Base-by-base conservation (phyloP, 2,888 invertebrate species). In the Netelia melanura region DNA sequence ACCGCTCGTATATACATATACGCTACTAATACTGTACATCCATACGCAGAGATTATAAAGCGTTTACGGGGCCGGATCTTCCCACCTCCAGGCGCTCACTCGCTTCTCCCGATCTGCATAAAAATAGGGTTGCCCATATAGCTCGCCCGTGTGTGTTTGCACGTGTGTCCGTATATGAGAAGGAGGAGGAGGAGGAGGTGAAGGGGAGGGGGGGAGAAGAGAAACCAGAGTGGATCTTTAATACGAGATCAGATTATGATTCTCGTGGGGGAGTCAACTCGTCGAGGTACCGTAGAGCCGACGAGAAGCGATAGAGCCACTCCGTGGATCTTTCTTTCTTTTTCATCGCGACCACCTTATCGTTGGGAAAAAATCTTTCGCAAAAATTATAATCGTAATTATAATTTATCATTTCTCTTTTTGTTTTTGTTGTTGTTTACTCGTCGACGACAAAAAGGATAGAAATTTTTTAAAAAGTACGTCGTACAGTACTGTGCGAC, bases 221-320 rank as follows among this genome's bases (percentile, higher is more conserved):
- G 76, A 81, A 81, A 85, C 77, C 70, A 86, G 83, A 89, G 89
- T 89, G 90, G 90, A 92, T 92, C 90, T 90, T 91, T 92, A 91
- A 92, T 92, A 92, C 90, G 91, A 92, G 92, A 92, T 92, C 92
- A 91, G 92, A 92, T 92, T 92, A 92, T 92, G 90, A 92, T 92
- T 92, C 89, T 89, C 91, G 79, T 91, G 91, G 92, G 90, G 92
- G 91, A 91, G 91, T 90, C 87, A 54, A 62, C 75, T 76, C 58
- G 79, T 48, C 10, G 54, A 64, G 70, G 72, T 56, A 65, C 54
- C 62, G 23, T 30, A 52, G 65, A 65, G 54, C 38, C 17, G 25
- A 54, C 44, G 44, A 78, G 79, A 71, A 14, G 70, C 62, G 68
- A 70, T 23, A 62, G n/a, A 38, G 58, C 23, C n/a, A 58, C 17